phyloP scores from a whole-genome alignment of 1,140 invertebrate species.

The Helicoverpa zea region DNA sequence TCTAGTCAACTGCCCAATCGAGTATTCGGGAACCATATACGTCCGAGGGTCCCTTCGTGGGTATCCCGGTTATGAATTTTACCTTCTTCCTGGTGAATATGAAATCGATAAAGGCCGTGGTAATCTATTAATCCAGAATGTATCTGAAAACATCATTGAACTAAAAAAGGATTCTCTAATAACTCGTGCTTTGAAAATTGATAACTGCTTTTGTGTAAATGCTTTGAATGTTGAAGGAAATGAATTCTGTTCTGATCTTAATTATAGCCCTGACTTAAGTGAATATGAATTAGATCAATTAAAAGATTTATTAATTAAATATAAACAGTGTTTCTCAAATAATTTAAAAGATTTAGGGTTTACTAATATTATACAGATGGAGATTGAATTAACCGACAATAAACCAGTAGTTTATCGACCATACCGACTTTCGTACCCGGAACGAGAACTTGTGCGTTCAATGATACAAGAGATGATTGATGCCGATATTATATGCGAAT shows the following conservation, averaged over 20 bases:
- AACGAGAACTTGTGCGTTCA: neutral
- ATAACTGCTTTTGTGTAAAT: neutral
- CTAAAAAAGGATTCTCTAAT: conserved; percentile 2
- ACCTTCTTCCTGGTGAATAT: conserved; percentile 25
- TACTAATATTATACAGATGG: neutral
- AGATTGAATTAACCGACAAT: conserved; percentile 14
- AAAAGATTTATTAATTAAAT: conserved; percentile 19
- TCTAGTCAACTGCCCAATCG: neutral
- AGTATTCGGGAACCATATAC: conserved; percentile 4
- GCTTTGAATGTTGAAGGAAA: neutral
- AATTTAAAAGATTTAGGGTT: conserved; percentile 4
- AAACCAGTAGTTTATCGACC: conserved; percentile 24
- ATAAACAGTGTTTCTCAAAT: conserved; percentile 12
- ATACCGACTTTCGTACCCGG: conserved; percentile 12
- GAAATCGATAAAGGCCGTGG: neutral
- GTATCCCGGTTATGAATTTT: neutral
- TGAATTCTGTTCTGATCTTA: conserved; percentile 13
- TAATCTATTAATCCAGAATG: neutral
- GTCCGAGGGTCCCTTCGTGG: conserved; percentile 2
- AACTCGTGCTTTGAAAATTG: conserved; percentile 1
- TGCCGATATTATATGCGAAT: conserved; percentile 2
- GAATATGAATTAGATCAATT: neutral
- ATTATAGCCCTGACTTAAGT: neutral
- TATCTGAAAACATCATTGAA: neutral
- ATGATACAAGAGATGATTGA: conserved; percentile 22